Percentiles rank a stretch among this genome's conserved stretches.
These are phyloP conservation scores for Pogona vitticeps DNA, from an alignment of 2,113 vertebrate genomes.

Conservation along the genomic window DNA sequence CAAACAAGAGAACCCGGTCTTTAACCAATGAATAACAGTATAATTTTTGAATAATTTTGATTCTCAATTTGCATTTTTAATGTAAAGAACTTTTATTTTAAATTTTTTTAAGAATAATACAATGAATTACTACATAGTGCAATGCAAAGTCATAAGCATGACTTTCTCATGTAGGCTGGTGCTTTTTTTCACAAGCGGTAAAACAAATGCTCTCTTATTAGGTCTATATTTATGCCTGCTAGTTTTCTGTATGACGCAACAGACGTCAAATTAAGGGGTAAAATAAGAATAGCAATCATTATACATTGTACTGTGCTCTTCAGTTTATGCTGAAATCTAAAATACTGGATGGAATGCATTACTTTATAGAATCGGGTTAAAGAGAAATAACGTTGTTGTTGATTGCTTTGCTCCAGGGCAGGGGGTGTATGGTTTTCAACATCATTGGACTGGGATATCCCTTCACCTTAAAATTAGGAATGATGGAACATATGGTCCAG, in stretches of 20 bases:
- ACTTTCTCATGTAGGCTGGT: background rate
- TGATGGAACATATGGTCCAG: background rate
- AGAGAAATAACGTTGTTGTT: background rate
- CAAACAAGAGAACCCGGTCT: background rate
- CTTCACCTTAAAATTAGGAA: background rate
- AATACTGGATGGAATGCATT: background rate
- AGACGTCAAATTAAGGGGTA: background rate
- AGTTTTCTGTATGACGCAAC: background rate
- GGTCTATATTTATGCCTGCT: background rate
- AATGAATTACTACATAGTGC: background rate
- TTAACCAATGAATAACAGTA: background rate
- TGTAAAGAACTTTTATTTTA: background rate
- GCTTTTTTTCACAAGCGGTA: background rate
- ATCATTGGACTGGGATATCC: background rate
- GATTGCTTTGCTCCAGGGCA: background rate
- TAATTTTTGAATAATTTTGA: background rate
- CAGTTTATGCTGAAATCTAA: background rate
- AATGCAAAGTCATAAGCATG: background rate
- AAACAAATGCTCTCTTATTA: background rate
- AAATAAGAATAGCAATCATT: background rate
- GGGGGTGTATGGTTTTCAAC: too few species aligned
- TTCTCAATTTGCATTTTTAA: background rate
- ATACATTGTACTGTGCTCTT: background rate
- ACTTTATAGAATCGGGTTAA: background rate
- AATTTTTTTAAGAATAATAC: background rate